These are phyloP conservation scores for Pheucticus melanocephalus DNA, from an alignment of 2,113 vertebrate species.

Conservation along the genomic window DNA sequence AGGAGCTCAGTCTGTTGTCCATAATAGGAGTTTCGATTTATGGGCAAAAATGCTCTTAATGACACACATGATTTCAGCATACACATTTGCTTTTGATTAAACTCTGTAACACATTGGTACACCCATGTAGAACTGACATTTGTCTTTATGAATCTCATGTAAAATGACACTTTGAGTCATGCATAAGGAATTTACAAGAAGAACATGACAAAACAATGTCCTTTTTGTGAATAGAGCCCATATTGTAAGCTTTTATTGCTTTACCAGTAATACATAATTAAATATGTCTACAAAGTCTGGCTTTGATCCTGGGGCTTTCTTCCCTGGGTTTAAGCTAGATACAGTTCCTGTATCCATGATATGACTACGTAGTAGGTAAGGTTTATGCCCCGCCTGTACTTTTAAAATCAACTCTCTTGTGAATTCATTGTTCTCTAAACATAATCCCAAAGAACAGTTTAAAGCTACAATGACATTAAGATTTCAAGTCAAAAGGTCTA, in stretches of 20 bases:
- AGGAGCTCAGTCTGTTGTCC: constrained; percentile 23
- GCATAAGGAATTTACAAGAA: constrained; percentile 71
- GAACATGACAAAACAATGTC: constrained; percentile 71
- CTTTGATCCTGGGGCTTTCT: constrained; percentile 67
- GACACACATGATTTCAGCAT: constrained; percentile 63
- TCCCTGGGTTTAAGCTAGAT: constrained; percentile 29
- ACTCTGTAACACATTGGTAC: constrained; percentile 55
- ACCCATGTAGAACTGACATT: constrained; percentile 62
- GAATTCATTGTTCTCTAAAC: not conserved
- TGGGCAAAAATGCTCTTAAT: constrained; percentile 65
- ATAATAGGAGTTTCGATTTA: constrained; percentile 53
- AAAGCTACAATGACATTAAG: not conserved
- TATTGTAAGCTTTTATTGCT: constrained; percentile 64
- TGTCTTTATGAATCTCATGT: constrained; percentile 66
- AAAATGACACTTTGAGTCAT: constrained; percentile 71
- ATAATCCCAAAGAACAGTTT: not conserved
- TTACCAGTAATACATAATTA: constrained; percentile 72
- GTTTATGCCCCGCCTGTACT: constrained; percentile 10
- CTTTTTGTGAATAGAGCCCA: constrained; percentile 63
- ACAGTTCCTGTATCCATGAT: constrained; percentile 42
- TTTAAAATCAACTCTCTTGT: constrained; percentile 15
- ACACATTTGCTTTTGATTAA: constrained; percentile 72
- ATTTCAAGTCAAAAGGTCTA: not conserved
- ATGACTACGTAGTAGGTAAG: not conserved
- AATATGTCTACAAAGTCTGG: constrained; percentile 63